These are phyloP conservation scores for Sturmia bella DNA, from an alignment of 2,888 invertebrate species.

Conservation along the genomic window DNA sequence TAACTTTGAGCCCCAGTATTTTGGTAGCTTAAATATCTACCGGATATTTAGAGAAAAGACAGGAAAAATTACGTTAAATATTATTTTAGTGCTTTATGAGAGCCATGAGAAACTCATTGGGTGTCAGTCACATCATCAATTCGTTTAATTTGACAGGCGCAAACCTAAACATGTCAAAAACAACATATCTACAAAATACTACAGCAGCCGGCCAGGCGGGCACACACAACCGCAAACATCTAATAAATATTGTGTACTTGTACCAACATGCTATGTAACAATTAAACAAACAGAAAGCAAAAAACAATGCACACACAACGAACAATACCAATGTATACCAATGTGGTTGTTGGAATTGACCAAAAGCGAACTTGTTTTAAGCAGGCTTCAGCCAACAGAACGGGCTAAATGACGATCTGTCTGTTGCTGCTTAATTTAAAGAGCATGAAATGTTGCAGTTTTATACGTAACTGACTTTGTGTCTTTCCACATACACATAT, in stretches of 20 bases:
- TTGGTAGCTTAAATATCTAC: slow-evolving; percentile 38
- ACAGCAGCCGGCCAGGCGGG: slow-evolving; percentile 30
- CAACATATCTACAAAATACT: slow-evolving; percentile 72
- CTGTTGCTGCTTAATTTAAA: slow-evolving; percentile 56
- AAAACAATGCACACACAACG: neutral
- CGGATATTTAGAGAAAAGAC: slow-evolving; percentile 40
- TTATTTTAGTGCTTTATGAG: slow-evolving; percentile 69
- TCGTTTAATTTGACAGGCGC: slow-evolving; percentile 83
- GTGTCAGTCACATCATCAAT: slow-evolving; percentile 83
- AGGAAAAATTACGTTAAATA: slow-evolving; percentile 35
- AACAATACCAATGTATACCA: slow-evolving; percentile 26
- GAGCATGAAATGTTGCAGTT: slow-evolving; percentile 34
- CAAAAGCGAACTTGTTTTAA: slow-evolving; percentile 53
- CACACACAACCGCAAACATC: neutral
- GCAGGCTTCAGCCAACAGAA: slow-evolving; percentile 26
- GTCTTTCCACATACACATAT: neutral
- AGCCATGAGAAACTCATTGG: slow-evolving; percentile 82
- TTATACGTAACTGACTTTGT: neutral
- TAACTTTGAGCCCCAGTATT: neutral
- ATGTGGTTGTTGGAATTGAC: slow-evolving; percentile 50
- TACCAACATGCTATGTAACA: too few relatives aligned
- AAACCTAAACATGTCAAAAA: slow-evolving; percentile 83
- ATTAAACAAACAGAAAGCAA: slow-evolving; percentile 1
- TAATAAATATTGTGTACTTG: neutral
- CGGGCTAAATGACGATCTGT: slow-evolving; percentile 50